Evolutionary conservation across 2,888 invertebrate genomes (phyloP).

Genomic region (Chaitophorus viminalis): DNA sequence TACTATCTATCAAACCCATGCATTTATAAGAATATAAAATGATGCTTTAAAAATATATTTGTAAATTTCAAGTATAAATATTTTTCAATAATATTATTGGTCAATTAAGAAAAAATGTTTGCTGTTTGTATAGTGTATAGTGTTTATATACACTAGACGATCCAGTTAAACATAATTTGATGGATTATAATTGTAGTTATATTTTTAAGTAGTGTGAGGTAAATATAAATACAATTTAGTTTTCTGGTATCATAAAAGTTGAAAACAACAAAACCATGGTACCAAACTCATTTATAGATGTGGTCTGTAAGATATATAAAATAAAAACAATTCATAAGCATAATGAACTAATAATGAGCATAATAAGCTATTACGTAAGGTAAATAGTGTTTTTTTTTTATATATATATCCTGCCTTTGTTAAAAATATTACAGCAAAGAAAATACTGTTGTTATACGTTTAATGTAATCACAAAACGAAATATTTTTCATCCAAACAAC

Average conservation of each 20-base stretch:
- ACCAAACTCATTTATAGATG: too few relatives aligned
- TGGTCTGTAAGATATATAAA: neutral
- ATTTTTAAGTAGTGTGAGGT: neutral
- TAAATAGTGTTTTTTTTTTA: too few relatives aligned
- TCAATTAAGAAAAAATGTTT: too few relatives aligned
- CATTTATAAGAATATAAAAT: too few relatives aligned
- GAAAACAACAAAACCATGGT: neutral
- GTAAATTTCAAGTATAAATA: too few relatives aligned
- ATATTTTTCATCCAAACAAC: neutral
- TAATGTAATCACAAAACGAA: neutral
- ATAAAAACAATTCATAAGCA: neutral
- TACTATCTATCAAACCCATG: too few relatives aligned
- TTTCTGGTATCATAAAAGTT: neutral
- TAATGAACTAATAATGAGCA: too few relatives aligned
- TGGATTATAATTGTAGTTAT: neutral
- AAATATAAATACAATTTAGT: neutral
- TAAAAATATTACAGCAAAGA: neutral
- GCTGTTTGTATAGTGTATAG: neutral
- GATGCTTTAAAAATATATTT: too few relatives aligned
- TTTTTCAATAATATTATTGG: too few relatives aligned
- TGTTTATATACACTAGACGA: neutral
- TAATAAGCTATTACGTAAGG: too few relatives aligned
- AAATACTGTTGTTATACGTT: neutral
- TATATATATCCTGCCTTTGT: neutral
- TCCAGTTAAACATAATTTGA: neutral